A percentile compares a stretch with the other conserved stretches of the same genome.
These are phyloP conservation scores for Pantherophis alleghaniensis DNA, from an alignment of 2,797 vertebrate species.

Conservation along the genomic window DNA sequence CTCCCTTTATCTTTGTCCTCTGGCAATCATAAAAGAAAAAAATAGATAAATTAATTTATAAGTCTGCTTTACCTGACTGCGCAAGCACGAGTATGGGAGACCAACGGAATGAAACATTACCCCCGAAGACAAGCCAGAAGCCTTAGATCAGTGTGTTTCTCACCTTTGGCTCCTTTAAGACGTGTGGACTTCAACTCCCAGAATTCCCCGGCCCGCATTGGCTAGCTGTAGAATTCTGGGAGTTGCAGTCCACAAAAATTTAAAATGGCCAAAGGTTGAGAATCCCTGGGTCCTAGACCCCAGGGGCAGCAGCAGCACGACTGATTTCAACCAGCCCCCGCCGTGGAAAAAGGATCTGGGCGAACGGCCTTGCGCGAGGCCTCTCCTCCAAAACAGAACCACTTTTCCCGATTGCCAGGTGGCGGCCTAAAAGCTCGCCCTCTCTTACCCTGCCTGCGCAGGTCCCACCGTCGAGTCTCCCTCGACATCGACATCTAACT, in stretches of 20 bases:
- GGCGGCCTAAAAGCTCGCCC: not conserved
- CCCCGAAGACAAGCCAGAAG: too few species aligned
- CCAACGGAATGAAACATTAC: not conserved
- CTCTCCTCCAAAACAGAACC: not conserved
- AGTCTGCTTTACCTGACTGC: not conserved
- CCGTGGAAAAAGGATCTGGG: not conserved
- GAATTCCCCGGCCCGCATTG: not conserved
- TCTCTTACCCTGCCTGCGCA: conserved; percentile 47
- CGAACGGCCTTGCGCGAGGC: not conserved
- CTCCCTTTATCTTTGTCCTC: not conserved
- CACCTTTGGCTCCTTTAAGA: not conserved
- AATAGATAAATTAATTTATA: not conserved
- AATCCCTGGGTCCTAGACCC: not conserved
- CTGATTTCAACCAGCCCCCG: not conserved
- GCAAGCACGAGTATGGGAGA: not conserved
- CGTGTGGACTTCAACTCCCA: not conserved
- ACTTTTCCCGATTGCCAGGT: not conserved
- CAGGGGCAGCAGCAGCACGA: not conserved
- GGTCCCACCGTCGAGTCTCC: conserved; percentile 55
- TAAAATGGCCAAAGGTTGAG: not conserved
- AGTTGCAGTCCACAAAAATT: not conserved
- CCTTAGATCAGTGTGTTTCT: not conserved
- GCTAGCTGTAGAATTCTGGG: not conserved
- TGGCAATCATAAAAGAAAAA: not conserved
- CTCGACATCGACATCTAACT: conserved; percentile 71